Evolutionary conservation across 2,888 invertebrate species (phyloP).

Genomic region (Sacculina carcini): DNA sequence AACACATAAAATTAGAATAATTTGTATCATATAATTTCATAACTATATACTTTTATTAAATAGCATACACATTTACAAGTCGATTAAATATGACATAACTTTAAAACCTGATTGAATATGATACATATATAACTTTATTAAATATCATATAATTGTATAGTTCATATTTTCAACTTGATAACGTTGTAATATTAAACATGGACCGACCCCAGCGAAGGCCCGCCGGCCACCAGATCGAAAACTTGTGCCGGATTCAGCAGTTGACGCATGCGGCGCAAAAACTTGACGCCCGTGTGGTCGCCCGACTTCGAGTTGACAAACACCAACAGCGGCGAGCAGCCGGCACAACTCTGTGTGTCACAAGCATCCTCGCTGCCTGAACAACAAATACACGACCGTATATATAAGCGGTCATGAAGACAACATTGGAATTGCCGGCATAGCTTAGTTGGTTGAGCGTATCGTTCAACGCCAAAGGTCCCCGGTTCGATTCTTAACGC

Average conservation of each 20-base stretch:
- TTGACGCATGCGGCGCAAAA: constrained; percentile 77
- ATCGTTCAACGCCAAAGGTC: no score
- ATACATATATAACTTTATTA: not conserved
- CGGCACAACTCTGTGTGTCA: constrained; percentile 46
- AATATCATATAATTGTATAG: not conserved
- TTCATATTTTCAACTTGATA: not conserved
- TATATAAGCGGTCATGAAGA: no score
- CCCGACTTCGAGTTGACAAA: constrained; percentile 96
- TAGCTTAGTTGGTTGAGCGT: no score
- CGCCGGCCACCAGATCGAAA: constrained; percentile 72
- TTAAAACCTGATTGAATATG: not conserved
- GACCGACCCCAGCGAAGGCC: constrained; percentile 48
- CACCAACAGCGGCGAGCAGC: constrained; percentile 58
- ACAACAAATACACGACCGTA: no score
- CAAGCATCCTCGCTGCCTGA: constrained; percentile 24
- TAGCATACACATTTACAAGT: no score
- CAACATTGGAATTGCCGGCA: no score
- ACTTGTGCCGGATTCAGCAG: constrained; percentile 90
- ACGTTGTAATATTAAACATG: not conserved
- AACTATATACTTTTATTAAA: no score
- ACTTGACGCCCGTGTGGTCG: constrained; percentile 91
- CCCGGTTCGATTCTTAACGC: no score
- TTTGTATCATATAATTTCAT: no score
- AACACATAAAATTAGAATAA: no score
- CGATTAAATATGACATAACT: no score